Conservation (phyloP, 2,888 invertebrate species). For the Galerucella pusilla region DNA sequence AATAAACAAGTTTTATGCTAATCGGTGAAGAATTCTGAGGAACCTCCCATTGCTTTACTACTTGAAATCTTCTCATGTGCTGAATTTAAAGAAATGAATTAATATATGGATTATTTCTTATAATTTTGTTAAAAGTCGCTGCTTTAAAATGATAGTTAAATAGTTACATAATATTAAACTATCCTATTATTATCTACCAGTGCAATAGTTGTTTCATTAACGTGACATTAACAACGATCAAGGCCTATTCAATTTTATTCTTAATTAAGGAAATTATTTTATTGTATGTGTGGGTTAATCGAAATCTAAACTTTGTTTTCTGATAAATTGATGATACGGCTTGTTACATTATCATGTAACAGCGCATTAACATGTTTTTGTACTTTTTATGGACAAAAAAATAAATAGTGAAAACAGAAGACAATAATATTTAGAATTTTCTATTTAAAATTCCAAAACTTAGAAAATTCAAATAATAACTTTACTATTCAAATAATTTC, state of each 20-base stretch:
- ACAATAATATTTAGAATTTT: background rate
- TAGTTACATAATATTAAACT: background rate
- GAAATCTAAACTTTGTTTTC: background rate
- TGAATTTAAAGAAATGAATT: background rate
- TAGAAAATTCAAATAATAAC: too few species aligned
- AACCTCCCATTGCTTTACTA: too few species aligned
- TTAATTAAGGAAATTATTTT: slow-evolving; percentile 21
- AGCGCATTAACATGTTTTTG: background rate
- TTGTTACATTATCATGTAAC: background rate
- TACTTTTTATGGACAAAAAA: background rate
- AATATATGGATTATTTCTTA: background rate
- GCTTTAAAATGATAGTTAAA: background rate
- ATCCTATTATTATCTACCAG: background rate
- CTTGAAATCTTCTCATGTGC: too few species aligned
- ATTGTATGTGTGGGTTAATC: slow-evolving; percentile 2
- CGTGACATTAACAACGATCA: slow-evolving; percentile 19
- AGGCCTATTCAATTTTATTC: slow-evolving; percentile 21
- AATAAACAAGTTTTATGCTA: too few species aligned
- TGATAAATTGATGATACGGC: background rate
- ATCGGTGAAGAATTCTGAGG: too few species aligned
- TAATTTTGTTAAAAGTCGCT: too few species aligned
- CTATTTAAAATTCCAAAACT: too few species aligned
- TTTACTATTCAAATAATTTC: too few species aligned
- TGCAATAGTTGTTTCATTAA: slow-evolving; percentile 1
- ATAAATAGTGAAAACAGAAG: background rate